Base-by-base conservation (phyloP, 2,888 invertebrate species). In the Synanthedon vespiformis region DNA sequence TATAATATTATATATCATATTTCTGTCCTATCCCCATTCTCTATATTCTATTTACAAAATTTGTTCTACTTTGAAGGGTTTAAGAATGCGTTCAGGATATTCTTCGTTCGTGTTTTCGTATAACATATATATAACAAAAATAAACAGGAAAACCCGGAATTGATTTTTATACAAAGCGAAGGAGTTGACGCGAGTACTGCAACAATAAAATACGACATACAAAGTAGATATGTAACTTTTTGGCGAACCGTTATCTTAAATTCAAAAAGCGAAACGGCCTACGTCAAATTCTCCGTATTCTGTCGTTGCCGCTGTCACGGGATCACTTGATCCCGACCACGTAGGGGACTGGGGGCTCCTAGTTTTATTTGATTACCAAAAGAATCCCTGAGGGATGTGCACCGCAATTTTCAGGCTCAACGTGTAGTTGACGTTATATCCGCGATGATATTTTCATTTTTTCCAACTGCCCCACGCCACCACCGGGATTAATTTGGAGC, bases 351-450 rank as follows among this genome's bases (percentile, higher is more conserved):
- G 34, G 34, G 34, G 34, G 58, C 61, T 59, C 62, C 64, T 67
- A 68, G 68, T 74, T 72, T 71, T 71, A 74, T 74, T 74, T 74
- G 72, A 74, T 74, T 74, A 72, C 68, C 58, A 57, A 52, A 56
- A 53, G 53, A 57, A 57, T 59, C 63, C 56, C 62, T 10, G 51
- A 51, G 64, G 65, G 65, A 64, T 58, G 58, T 61, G 57, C 52
- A 50, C 56, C 55, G 52, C 60, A 58, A 62, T 66, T 70, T 67
- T 65, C 67, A 62, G 60, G 60, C 63, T 58, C 62, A 61, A 63
- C 62, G 52, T 58, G 63, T 61, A 60, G 54, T 61, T 58, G 61
- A 61, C 61, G 60, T 61, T 56, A 53, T 53, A 49, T 34, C 48
- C 48, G 22, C 18, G 14, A 48, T 48, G 22, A 48, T 48, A 16